phyloP scores from a whole-genome alignment of 23 tunicate genomes.

The Styela plicata region DNA sequence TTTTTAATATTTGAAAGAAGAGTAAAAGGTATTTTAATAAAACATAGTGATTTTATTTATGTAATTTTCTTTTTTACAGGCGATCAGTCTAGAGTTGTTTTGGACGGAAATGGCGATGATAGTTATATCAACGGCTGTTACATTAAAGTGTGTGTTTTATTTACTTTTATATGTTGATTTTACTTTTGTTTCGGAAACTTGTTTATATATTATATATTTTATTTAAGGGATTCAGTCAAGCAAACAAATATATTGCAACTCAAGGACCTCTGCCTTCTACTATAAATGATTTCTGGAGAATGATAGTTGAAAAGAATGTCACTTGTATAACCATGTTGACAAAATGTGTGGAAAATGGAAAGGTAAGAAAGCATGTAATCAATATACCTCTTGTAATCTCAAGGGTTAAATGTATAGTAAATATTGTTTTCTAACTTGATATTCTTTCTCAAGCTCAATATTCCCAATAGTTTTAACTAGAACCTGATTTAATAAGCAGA shows the following conservation, averaged over 20 bases:
- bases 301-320: slow-evolving; percentile 1
- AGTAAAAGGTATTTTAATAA: background rate
- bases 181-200: background rate
- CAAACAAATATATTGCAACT: background rate
- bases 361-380: background rate
- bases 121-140: slow-evolving; percentile 12
- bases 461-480: too few relatives aligned
- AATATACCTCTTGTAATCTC: too few relatives aligned
- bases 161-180: too few relatives aligned
- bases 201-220: background rate
- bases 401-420: too few relatives aligned
- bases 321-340: background rate
- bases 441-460: too few relatives aligned
- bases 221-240: background rate
- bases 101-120: background rate
- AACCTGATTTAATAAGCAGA: too few relatives aligned
- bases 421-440: too few relatives aligned
- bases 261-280: slow-evolving; percentile 7
- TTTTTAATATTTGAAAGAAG: background rate
- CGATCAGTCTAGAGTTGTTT: background rate
- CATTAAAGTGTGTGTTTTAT: background rate
- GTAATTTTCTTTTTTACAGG: background rate
- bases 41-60: too few relatives aligned
- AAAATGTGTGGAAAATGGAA: background rate
- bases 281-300: slow-evolving; percentile 5